Percentiles rank a stretch among this genome's conserved stretches.
Evolutionary conservation across 2,888 invertebrate genomes (phyloP).

Genomic region (Ophioninae sp.): DNA sequence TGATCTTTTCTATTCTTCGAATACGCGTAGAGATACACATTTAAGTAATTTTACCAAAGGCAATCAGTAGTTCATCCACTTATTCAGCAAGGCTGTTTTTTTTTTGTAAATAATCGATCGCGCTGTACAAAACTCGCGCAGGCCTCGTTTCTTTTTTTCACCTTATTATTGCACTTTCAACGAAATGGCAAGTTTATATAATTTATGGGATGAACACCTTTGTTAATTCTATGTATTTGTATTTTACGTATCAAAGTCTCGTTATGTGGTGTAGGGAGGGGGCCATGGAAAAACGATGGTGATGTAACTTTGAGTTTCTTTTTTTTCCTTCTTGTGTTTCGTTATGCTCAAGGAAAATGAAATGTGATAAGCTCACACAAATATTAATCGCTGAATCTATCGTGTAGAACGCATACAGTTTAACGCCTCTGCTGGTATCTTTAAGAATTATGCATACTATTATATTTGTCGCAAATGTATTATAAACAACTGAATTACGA

Average conservation of each 20-base stretch:
- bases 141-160: slow-evolving; percentile 28
- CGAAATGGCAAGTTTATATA: slow-evolving; percentile 60
- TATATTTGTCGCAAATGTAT: slow-evolving; percentile 59
- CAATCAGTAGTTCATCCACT: slow-evolving; percentile 60
- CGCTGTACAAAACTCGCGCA: slow-evolving; percentile 36
- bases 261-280: slow-evolving; percentile 33
- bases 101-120: slow-evolving; percentile 57
- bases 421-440: slow-evolving; percentile 42
- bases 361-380: slow-evolving; percentile 49
- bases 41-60: slow-evolving; percentile 66
- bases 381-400: slow-evolving; percentile 44
- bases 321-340: slow-evolving; percentile 29
- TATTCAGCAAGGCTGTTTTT: slow-evolving; percentile 43
- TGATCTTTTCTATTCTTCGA: not conserved
- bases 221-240: slow-evolving; percentile 58
- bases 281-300: not conserved
- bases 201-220: slow-evolving; percentile 58
- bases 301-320: not conserved
- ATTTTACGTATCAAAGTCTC: slow-evolving; percentile 47
- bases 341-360: slow-evolving; percentile 21
- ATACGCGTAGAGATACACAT: slow-evolving; percentile 22
- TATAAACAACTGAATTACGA: slow-evolving; percentile 54
- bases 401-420: slow-evolving; percentile 21
- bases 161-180: slow-evolving; percentile 58
- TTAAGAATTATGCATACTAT: slow-evolving; percentile 45